Percentiles rank a stretch among this genome's conserved stretches.
Conservation (phyloP, 2,113 vertebrate genomes). For the Pteronura brasiliensis region DNA sequence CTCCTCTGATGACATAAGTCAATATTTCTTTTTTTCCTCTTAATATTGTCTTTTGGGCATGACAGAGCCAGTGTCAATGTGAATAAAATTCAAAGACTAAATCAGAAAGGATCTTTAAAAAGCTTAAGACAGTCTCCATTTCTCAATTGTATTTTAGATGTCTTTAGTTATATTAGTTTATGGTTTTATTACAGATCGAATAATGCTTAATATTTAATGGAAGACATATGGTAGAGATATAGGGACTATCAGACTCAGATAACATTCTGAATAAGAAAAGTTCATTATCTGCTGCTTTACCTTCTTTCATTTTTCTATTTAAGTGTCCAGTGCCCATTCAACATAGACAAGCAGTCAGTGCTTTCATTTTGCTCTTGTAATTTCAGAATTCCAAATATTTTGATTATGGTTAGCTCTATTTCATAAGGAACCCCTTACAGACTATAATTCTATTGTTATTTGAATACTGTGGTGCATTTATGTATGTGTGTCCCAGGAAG, state of each 20-base stretch:
- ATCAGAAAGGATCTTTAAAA: conserved; percentile 44
- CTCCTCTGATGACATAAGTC: conserved; percentile 37
- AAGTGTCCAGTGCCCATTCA: not conserved
- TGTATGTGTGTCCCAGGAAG: not conserved
- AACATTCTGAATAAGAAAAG: not conserved
- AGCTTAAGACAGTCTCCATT: not conserved
- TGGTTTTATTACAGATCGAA: not conserved
- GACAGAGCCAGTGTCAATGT: not conserved
- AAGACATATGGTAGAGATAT: not conserved
- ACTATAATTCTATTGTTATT: not conserved
- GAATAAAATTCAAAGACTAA: conserved; percentile 59
- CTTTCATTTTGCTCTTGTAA: not conserved
- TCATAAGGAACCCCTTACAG: not conserved
- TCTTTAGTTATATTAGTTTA: conserved; percentile 6
- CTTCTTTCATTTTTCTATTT: not conserved
- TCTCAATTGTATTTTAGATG: not conserved
- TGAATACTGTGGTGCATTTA: not conserved
- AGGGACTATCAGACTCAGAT: not conserved
- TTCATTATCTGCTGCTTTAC: not conserved
- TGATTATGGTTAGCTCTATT: not conserved
- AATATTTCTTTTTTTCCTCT: conserved; percentile 33
- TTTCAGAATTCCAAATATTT: not conserved
- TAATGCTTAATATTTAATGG: conserved; percentile 8
- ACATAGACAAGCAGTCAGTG: not conserved
- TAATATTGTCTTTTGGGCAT: conserved; percentile 16